A percentile compares a stretch with the other conserved stretches of the same genome.
These are phyloP conservation scores for Conomelus anceps DNA, from an alignment of 2,888 invertebrate genomes.

Conservation along the genomic window DNA sequence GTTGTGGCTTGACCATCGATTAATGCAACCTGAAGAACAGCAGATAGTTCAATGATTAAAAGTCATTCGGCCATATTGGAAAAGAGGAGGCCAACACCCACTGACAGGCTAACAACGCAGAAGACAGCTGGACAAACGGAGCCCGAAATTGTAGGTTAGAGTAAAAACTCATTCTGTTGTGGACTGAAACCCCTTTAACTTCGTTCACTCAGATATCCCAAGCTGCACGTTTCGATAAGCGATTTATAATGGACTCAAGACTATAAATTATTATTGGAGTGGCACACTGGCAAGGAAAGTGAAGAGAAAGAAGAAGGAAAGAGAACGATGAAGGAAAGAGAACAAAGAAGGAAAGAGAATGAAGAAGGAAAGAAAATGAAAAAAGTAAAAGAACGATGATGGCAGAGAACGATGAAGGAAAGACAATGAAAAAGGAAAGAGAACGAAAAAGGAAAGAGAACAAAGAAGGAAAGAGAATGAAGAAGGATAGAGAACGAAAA, in stretches of 20 bases:
- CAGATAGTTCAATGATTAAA: background rate
- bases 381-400: background rate
- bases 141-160: background rate
- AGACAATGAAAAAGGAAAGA: no score
- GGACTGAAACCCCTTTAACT: background rate
- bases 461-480: no score
- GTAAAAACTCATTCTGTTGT: background rate
- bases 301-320: background rate
- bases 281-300: background rate
- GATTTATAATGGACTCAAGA: background rate
- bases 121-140: background rate
- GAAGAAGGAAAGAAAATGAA: background rate
- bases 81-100: background rate
- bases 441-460: no score
- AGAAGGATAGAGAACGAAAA: background rate
- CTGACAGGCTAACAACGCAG: background rate
- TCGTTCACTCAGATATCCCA: background rate
- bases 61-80: background rate
- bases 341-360: background rate
- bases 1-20: background rate
- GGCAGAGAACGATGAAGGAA: background rate
- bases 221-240: background rate
- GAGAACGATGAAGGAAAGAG: background rate
- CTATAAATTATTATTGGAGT: background rate
- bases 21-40: background rate